Conservation (phyloP, 1,140 invertebrate species). For the Solenopsis fugax region DNA sequence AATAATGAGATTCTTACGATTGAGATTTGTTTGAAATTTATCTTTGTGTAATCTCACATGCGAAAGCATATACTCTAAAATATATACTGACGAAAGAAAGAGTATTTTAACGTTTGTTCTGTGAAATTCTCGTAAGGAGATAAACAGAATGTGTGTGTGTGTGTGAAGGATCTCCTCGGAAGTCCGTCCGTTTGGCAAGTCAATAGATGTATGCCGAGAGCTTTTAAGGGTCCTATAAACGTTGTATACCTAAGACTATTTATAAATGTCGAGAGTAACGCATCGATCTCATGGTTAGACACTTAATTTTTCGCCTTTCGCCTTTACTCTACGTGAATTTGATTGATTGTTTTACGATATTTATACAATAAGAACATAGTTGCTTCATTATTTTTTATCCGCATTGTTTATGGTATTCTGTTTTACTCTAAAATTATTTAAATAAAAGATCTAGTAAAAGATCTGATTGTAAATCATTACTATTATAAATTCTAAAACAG, state of each 20-base stretch:
- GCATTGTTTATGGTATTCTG: not conserved
- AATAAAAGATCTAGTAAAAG: not conserved
- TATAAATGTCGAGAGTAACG: slow-evolving; percentile 55
- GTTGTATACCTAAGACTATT: slow-evolving; percentile 52
- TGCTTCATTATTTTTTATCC: not conserved
- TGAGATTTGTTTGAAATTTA: slow-evolving; percentile 32
- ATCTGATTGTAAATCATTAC: not conserved
- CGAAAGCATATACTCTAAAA: not conserved
- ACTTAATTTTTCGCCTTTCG: slow-evolving; percentile 61
- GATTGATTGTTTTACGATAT: slow-evolving; percentile 44
- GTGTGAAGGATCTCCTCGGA: slow-evolving; percentile 2
- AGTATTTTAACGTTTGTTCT: slow-evolving; percentile 10
- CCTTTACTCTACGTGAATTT: slow-evolving; percentile 12
- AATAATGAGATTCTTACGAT: not conserved
- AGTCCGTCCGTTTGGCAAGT: slow-evolving; percentile 42
- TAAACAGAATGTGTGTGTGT: slow-evolving; percentile 30
- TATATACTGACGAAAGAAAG: not conserved
- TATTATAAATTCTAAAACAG: not conserved
- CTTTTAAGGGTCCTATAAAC: slow-evolving; percentile 58
- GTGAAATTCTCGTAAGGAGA: not conserved
- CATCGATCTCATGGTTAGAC: slow-evolving; percentile 54
- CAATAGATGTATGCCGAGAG: slow-evolving; percentile 52
- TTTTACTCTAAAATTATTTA: not conserved
- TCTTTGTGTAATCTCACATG: not conserved
- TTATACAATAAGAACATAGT: slow-evolving; percentile 9